Conservation (phyloP, 2,888 invertebrate species). For the Pammene fasciana region DNA sequence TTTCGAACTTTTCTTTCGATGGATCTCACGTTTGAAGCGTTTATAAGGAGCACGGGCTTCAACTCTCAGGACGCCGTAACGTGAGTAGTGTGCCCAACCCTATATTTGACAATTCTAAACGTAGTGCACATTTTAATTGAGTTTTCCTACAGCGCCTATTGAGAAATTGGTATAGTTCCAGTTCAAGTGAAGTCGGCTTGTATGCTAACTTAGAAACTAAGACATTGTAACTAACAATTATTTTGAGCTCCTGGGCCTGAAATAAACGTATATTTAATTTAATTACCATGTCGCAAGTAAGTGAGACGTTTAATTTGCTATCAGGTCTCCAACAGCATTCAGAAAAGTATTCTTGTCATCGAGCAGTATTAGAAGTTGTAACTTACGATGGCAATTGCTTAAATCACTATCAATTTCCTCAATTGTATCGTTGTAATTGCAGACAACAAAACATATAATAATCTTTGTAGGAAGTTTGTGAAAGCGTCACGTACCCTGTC, state of each 20-base stretch:
- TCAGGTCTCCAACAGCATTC: not conserved
- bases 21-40: not conserved
- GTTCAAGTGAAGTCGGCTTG: too few relatives aligned
- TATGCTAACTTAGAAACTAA: too few relatives aligned
- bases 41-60: too few relatives aligned
- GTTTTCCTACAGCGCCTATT: too few relatives aligned
- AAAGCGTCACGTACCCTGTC: constrained; percentile 24
- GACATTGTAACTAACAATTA: too few relatives aligned
- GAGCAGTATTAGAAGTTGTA: constrained; percentile 1
- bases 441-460: constrained; percentile 34
- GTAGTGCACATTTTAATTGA: too few relatives aligned
- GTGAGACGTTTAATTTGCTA: not conserved
- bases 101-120: too few relatives aligned
- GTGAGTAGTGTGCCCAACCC: too few relatives aligned
- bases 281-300: constrained; percentile 1
- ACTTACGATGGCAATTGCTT: constrained; percentile 1
- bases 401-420: constrained; percentile 22
- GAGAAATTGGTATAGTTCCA: too few relatives aligned
- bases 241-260: too few relatives aligned
- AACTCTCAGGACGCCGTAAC: too few relatives aligned
- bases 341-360: constrained; percentile 7
- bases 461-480: constrained; percentile 21
- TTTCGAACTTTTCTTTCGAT: not conserved
- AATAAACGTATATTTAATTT: too few relatives aligned
- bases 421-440: constrained; percentile 28